Conservation (phyloP, 2,797 vertebrate species). For the Onychomys leucogaster region DNA sequence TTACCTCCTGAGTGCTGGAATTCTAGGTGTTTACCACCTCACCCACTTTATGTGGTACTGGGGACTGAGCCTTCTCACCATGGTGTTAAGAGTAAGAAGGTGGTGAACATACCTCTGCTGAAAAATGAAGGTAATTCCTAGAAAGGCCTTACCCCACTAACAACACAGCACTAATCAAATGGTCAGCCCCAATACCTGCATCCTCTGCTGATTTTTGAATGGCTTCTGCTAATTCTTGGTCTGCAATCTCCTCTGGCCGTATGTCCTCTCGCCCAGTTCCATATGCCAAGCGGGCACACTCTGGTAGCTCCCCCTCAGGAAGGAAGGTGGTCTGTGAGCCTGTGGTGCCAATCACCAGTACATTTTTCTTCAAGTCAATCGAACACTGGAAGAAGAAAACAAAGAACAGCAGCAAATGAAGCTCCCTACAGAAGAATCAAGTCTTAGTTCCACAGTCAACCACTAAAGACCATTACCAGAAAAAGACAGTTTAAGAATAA, state of each 20-base stretch:
- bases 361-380: conserved; percentile 97
- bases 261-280: conserved; percentile 93
- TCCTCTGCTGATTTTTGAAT: conserved; percentile 98
- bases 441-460: background rate
- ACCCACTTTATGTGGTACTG: background rate
- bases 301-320: conserved; percentile 96
- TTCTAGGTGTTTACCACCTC: background rate
- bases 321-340: conserved; percentile 97
- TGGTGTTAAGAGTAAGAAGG: background rate
- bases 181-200: conserved; percentile 90
- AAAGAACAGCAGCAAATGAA: background rate
- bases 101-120: background rate
- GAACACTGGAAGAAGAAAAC: conserved; percentile 89
- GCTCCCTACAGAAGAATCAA: background rate
- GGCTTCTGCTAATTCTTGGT: conserved; percentile 97
- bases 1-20: background rate
- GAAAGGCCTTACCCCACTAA: background rate
- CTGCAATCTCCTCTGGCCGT: conserved; percentile 94
- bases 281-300: conserved; percentile 96
- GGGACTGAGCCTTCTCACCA: background rate
- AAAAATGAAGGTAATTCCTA: background rate
- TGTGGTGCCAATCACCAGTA: conserved; percentile 96
- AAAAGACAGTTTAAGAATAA: background rate
- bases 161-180: background rate
- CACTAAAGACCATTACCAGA: background rate